These are phyloP conservation scores for Acrossocheilus fasciatus DNA, from an alignment of 2,797 vertebrate genomes.

Conservation along the genomic window DNA sequence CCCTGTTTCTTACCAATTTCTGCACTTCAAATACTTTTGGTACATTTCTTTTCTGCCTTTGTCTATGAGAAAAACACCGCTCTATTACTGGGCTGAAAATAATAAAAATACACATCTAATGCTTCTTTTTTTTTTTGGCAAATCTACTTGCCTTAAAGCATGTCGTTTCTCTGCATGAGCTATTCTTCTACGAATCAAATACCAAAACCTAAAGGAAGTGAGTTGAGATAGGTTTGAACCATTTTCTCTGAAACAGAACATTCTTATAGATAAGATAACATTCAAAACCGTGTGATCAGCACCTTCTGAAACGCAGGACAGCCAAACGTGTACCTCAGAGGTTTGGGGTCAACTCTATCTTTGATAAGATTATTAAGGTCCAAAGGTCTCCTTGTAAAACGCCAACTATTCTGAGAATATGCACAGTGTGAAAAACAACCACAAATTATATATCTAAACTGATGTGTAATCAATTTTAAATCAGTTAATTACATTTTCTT, in stretches of 20 bases:
- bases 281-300: not conserved
- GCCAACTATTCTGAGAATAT: not conserved
- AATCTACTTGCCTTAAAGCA: not conserved
- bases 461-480: not conserved
- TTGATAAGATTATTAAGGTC: not conserved
- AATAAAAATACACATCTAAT: not conserved
- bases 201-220: conserved; percentile 31
- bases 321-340: not conserved
- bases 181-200: conserved; percentile 8
- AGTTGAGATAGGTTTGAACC: conserved; percentile 16
- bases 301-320: not conserved
- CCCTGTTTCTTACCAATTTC: conserved; percentile 2
- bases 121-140: not conserved
- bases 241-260: not conserved
- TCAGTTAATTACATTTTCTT: not conserved
- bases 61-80: not conserved
- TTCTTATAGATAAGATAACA: not conserved
- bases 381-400: not conserved
- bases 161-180: not conserved
- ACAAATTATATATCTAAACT: not conserved
- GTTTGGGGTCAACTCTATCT: not conserved
- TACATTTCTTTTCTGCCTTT: not conserved
- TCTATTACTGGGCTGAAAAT: not conserved
- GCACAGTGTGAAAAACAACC: not conserved
- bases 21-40: not conserved